These are phyloP conservation scores for Dendrolimus punctatus DNA, from an alignment of 1,140 invertebrate species.

Conservation along the genomic window DNA sequence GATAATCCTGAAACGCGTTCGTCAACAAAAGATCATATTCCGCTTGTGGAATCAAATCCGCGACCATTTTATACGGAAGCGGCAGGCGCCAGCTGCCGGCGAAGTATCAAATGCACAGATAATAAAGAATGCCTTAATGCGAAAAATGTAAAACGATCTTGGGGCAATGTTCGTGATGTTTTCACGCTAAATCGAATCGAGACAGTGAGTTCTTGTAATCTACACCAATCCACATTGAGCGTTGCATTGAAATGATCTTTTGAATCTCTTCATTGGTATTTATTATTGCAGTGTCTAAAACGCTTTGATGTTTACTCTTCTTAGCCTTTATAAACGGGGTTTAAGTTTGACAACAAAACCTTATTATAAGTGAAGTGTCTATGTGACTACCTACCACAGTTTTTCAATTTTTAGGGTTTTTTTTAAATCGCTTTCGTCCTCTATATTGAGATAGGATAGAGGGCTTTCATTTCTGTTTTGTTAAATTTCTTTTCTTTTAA, in stretches of 20 bases:
- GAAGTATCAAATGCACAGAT: constrained; percentile 46
- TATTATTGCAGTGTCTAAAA: too few species aligned
- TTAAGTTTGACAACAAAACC: too few species aligned
- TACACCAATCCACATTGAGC: constrained; percentile 35
- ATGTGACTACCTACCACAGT: too few species aligned
- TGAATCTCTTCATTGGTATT: constrained; percentile 6
- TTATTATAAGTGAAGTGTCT: too few species aligned
- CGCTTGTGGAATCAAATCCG: constrained; percentile 42
- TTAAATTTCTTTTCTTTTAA: too few species aligned
- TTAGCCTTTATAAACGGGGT: too few species aligned
- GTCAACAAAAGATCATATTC: constrained; percentile 64
- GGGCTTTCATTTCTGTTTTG: too few species aligned
- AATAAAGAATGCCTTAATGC: constrained; percentile 61
- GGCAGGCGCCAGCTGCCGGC: constrained; percentile 54
- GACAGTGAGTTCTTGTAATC: constrained; percentile 52
- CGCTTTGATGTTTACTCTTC: too few species aligned
- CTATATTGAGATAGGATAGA: too few species aligned
- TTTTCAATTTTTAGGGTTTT: too few species aligned
- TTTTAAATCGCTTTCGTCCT: too few species aligned
- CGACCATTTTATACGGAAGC: constrained; percentile 51
- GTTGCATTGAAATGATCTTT: constrained; percentile 31
- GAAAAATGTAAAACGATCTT: constrained; percentile 53
- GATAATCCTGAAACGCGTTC: constrained; percentile 52
- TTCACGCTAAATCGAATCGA: constrained; percentile 58
- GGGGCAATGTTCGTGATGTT: constrained; percentile 43